phyloP scores from a whole-genome alignment of 2,797 vertebrate species.

The Molossus molossus region DNA sequence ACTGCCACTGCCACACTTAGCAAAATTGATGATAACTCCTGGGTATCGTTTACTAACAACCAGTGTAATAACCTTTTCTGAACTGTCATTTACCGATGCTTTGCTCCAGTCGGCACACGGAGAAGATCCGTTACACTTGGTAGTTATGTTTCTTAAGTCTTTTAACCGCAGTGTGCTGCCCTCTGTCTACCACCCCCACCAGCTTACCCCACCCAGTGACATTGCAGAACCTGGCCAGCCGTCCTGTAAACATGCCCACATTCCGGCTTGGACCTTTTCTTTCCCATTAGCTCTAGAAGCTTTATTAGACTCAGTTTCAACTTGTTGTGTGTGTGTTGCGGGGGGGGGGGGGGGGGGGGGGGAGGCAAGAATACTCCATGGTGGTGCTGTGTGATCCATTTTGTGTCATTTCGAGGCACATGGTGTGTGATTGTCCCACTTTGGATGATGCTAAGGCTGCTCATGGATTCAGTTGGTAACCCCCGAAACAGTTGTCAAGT shows the following conservation, averaged over 20 bases:
- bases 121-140: not conserved
- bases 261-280: not conserved
- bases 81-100: not conserved
- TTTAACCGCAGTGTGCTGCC: not conserved
- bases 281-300: not conserved
- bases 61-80: not conserved
- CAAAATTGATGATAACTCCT: constrained; percentile 17
- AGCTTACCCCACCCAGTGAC: not conserved
- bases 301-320: not conserved
- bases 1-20: not conserved
- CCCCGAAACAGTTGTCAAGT: not conserved
- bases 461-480: not conserved
- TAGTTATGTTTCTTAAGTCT: not conserved
- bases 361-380: not conserved
- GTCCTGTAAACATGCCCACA: not conserved
- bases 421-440: not conserved
- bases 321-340: not conserved
- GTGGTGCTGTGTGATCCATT: not conserved
- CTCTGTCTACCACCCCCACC: accelerated
- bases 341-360: accelerated
- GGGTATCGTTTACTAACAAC: not conserved
- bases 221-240: not conserved
- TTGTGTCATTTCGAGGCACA: not conserved
- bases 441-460: not conserved
- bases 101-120: not conserved